These are phyloP conservation scores for Paramisgurnus dabryanus DNA, from an alignment of 2,113 vertebrate genomes.

Conservation along the genomic window DNA sequence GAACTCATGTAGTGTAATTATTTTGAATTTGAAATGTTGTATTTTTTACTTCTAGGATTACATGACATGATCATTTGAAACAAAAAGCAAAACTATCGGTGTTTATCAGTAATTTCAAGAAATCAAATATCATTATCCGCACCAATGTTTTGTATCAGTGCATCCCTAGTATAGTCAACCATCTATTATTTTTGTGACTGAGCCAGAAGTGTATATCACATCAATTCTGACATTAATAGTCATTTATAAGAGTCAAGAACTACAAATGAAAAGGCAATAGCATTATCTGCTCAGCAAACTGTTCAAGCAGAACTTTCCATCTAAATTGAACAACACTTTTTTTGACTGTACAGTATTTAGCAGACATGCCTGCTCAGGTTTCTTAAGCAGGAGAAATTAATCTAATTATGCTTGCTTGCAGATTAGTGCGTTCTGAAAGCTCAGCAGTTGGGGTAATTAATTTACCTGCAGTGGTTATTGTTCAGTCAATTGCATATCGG, in stretches of 20 bases:
- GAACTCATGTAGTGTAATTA: too few species aligned
- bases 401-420: constrained; percentile 53
- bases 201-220: neutral
- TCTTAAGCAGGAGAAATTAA: constrained; percentile 50
- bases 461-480: constrained; percentile 62
- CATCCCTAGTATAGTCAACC: too few species aligned
- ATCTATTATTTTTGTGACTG: too few species aligned
- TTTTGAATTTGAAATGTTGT: too few species aligned
- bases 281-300: neutral
- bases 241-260: neutral
- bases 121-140: too few species aligned
- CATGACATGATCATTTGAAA: too few species aligned
- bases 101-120: too few species aligned
- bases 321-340: constrained; percentile 33
- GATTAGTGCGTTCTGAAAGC: constrained; percentile 52
- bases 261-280: neutral
- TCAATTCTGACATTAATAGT: neutral
- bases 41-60: too few species aligned
- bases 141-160: too few species aligned
- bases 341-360: constrained; percentile 9
- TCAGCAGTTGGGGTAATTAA: constrained; percentile 55
- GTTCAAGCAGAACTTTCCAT: neutral
- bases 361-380: constrained; percentile 38
- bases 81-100: too few species aligned
- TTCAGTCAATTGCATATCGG: constrained; percentile 45